These are phyloP conservation scores for Acronicta leporina DNA, from an alignment of 2,888 invertebrate species.

Conservation along the genomic window DNA sequence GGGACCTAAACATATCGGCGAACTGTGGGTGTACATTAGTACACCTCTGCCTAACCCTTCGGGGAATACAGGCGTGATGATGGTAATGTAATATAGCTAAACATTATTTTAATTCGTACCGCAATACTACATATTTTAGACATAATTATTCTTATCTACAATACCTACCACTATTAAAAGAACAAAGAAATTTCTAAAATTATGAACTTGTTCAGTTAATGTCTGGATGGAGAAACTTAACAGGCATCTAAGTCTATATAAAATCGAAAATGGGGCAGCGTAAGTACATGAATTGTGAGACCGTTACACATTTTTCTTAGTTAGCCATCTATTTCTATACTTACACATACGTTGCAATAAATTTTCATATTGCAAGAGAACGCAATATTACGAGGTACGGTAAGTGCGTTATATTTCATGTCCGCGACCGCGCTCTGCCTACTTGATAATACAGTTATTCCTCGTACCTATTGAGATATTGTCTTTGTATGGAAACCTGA, in stretches of 20 bases:
- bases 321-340: constrained; percentile 76
- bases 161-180: too few relatives aligned
- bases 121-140: too few relatives aligned
- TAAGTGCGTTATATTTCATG: constrained; percentile 86
- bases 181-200: background rate
- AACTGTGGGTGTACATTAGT: too few relatives aligned
- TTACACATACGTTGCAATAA: constrained; percentile 81
- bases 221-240: constrained; percentile 20
- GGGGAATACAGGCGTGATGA: too few relatives aligned
- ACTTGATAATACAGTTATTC: constrained; percentile 78
- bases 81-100: too few relatives aligned
- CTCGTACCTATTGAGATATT: constrained; percentile 70
- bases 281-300: constrained; percentile 60
- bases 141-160: too few relatives aligned
- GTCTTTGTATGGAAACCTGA: constrained; percentile 61
- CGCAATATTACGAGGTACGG: constrained; percentile 84
- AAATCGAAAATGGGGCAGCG: constrained; percentile 49
- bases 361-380: constrained; percentile 87
- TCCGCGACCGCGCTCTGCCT: constrained; percentile 75
- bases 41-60: too few relatives aligned
- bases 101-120: too few relatives aligned
- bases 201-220: background rate
- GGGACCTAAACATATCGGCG: too few relatives aligned
- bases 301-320: constrained; percentile 72
- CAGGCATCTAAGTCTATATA: constrained; percentile 16